Percentiles rank a stretch among this genome's conserved stretches.
Conservation (phyloP, 2,888 invertebrate genomes). For the Tetragonisca angustula region DNA sequence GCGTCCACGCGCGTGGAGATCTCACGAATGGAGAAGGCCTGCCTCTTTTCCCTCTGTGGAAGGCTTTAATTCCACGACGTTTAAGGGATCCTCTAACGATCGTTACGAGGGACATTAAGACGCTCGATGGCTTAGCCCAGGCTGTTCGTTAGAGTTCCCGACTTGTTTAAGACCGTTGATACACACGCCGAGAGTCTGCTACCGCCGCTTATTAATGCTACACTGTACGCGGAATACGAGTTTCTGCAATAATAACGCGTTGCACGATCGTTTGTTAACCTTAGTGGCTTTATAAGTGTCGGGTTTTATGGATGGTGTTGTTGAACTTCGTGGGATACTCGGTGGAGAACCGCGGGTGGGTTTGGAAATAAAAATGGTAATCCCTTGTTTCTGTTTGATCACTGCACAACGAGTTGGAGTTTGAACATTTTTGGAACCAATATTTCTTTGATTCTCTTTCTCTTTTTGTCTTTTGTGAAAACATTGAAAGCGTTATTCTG, state of each 20-base stretch:
- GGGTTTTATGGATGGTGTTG: not conserved
- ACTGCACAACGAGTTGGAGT: too few species aligned
- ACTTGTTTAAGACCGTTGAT: slow-evolving; percentile 1
- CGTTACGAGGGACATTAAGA: slow-evolving; percentile 59
- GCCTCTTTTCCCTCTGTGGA: not conserved
- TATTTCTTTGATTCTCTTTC: too few species aligned
- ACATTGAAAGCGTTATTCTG: too few species aligned
- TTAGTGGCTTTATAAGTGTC: not conserved
- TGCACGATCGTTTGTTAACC: not conserved
- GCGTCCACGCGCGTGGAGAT: not conserved
- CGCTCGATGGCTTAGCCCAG: slow-evolving; percentile 14
- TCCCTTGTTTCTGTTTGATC: too few species aligned
- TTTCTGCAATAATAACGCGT: slow-evolving; percentile 1
- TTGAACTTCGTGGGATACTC: not conserved
- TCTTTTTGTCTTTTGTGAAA: too few species aligned
- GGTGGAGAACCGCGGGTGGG: not conserved
- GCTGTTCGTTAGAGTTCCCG: slow-evolving; percentile 47
- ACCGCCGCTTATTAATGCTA: slow-evolving; percentile 2
- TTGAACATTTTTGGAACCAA: too few species aligned
- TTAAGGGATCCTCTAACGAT: slow-evolving; percentile 62
- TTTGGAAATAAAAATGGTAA: not conserved
- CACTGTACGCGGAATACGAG: not conserved
- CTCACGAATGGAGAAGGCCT: not conserved
- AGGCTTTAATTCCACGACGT: slow-evolving; percentile 51
- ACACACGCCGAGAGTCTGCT: not conserved